Base-by-base conservation (phyloP, 2,888 invertebrate genomes). In the Megamerina dolium region DNA sequence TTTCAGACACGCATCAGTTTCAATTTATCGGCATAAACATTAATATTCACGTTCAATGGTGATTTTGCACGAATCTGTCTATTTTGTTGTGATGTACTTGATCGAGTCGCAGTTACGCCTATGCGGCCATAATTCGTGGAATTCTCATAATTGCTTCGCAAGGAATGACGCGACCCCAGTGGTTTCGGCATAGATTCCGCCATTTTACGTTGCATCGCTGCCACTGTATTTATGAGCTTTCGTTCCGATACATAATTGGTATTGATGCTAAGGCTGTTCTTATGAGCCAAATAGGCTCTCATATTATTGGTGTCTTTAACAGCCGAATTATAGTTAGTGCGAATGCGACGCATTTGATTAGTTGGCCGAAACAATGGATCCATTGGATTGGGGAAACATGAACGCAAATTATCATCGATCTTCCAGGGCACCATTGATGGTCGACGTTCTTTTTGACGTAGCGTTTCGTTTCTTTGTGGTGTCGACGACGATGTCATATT, bases 41-140 rank as follows among this genome's bases (percentile, higher is more conserved):
- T 61, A 18, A 64, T 62, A 41, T 55, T 61, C 1, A 64, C 55
- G 46, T 57, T 61, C 10, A 56, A 50, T 20, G 60, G 55, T 4
- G 43, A 37, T 16, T 41, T 49, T 2, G 33, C 23, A 8, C 6
- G 23, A n/a, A n/a, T n/a, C n/a, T n/a, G n/a, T n/a, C n/a, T n/a
- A n/a, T n/a, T n/a, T n/a, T n/a, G n/a, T 23, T 23, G 23, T 23
- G 23, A 8, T 10, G 8, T 31, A 5, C 6, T 13, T 31, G 31
- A n/a, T 6, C 14, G 13, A 12, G 5, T 12, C 13, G n/a, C 6
- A 13, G 5, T 31, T 12, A 31, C 14, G 31, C 31, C n/a, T 14
- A n/a, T n/a, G n/a, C n/a, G n/a, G n/a, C n/a, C n/a, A n/a, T n/a
- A n/a, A n/a, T n/a, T n/a, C n/a, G n/a, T n/a, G n/a, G 12, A 6